These are phyloP conservation scores for Caenorhabditis tropicalis DNA, from an alignment of 1,140 invertebrate species.

Conservation along the genomic window DNA sequence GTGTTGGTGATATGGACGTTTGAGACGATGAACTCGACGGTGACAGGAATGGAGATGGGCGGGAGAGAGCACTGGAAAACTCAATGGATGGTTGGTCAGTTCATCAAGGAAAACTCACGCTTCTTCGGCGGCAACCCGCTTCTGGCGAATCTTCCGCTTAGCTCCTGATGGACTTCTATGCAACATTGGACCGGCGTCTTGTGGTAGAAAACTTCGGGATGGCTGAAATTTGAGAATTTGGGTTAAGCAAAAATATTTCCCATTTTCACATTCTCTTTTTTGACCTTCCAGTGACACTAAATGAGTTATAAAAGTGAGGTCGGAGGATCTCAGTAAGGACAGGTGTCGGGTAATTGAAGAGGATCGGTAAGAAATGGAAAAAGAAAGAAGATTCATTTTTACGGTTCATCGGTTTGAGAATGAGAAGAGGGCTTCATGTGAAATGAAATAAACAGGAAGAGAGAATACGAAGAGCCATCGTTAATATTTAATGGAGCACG, in stretches of 20 bases:
- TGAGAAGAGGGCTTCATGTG: too few species aligned
- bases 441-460: too few species aligned
- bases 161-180: constrained; percentile 46
- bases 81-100: background rate
- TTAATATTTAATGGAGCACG: too few species aligned
- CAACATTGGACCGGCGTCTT: constrained; percentile 28
- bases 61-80: background rate
- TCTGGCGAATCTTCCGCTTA: constrained; percentile 42
- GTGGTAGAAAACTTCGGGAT: constrained; percentile 26
- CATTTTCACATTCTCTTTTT: background rate
- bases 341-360: background rate
- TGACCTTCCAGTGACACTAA: background rate
- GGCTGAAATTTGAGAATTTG: constrained; percentile 17
- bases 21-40: constrained; percentile 35
- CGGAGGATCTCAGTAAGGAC: background rate
- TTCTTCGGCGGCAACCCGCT: constrained; percentile 1
- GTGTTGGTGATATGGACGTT: constrained; percentile 17
- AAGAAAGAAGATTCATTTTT: background rate
- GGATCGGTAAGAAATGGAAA: background rate
- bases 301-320: background rate
- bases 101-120: constrained; percentile 13
- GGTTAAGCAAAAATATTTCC: background rate
- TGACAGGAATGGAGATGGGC: constrained; percentile 40
- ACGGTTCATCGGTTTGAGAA: background rate
- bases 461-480: too few species aligned